Base-by-base conservation (phyloP, 2,113 vertebrate genomes). In the Oreotrochilus melanogaster region DNA sequence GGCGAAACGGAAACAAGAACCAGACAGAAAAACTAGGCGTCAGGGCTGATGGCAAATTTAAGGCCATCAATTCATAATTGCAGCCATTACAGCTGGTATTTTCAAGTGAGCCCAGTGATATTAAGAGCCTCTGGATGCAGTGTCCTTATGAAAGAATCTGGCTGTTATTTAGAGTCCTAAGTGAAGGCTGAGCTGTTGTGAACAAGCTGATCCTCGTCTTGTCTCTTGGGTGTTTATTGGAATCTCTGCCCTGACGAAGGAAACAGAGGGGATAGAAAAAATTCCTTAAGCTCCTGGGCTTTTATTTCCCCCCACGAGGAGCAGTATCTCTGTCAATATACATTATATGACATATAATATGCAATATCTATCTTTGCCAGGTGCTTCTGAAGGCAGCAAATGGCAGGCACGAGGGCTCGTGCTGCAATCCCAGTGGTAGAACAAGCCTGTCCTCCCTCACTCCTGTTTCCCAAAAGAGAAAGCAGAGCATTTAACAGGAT, bases 61-160 rank as follows among this genome's bases (percentile, higher is more conserved):
- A 92, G 79, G 86, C 92, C 95, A 93, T 93, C 94, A 93, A 57
- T 88, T 90, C 92, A 71, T 96, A 96, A 96, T 90, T 93, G 79
- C 79, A 84, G 90, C 82, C 95, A 97, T 93, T 90, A 92, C 80
- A 57, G 90, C 17, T 79, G 53, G 72, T 71, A 78, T 92, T 93
- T 95, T 90, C 94, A 64, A 94, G 90, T 70, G 74, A 93, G 85
- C 60, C 56, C 89, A 60, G 78, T 75, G 72, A 50, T 57, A 60
- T 31, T 45, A 75, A 70, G 92, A 89, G 93, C 95, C 67, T 66
- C 73, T 93, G 76, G 78, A 81, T 65, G 62, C 0, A 0, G 37
- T 31, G 62, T 51, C 57, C 76, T 65, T 50, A 27, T 0, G 0
- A 53, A 86, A 91, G 64, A 78, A 62, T 43, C 9, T 43, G 64